Conservation (phyloP, 2,113 vertebrate genomes). For the Pavo muticus region DNA sequence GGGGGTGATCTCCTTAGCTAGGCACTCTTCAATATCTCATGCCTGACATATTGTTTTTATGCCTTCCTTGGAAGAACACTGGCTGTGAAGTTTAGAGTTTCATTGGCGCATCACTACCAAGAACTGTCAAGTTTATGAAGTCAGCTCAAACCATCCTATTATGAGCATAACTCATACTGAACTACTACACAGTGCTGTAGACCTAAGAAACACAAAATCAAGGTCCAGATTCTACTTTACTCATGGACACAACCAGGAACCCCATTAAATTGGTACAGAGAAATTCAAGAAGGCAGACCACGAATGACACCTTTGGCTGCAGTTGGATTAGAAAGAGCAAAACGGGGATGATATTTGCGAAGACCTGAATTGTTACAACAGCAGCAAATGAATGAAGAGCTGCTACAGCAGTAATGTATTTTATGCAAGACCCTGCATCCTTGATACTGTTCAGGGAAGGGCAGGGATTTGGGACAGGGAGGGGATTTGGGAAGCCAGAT, state of each 20-base stretch:
- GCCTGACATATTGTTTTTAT: background rate
- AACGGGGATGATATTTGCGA: background rate
- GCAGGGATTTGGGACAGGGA: background rate
- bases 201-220: background rate
- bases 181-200: fast-evolving
- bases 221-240: background rate
- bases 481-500: constrained; percentile 49
- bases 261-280: fast-evolving
- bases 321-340: background rate
- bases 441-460: background rate
- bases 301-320: background rate
- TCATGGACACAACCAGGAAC: fast-evolving
- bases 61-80: background rate
- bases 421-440: background rate
- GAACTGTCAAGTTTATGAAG: background rate
- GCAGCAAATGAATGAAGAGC: background rate
- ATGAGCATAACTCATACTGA: background rate
- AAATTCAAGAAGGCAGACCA: background rate
- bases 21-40: background rate
- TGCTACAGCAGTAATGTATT: background rate
- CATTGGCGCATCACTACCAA: background rate
- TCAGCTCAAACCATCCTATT: background rate
- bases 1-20: background rate
- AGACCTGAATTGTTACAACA: background rate
- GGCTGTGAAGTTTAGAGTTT: background rate